Evolutionary conservation across 2,888 invertebrate species (phyloP), one percentile per base, ranked within the genome.

Genomic region (Drosophila bunnanda): DNA sequence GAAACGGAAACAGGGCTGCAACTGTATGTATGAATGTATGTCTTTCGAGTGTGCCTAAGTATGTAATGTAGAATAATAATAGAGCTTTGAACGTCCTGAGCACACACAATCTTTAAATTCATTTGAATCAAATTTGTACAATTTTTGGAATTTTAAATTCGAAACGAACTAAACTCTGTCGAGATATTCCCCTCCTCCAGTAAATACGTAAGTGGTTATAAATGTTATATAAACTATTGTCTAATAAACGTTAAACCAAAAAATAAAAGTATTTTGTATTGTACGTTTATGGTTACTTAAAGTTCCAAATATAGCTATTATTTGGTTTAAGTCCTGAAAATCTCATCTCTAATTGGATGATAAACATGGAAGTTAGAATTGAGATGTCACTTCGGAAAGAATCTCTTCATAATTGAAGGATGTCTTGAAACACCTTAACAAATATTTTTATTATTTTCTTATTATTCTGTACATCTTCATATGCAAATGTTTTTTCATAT

Each of bases 201-300:
- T 67, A 67, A 55, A 48, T 67, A 48, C 28, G 67, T 72, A 66
- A 72, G 72, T 72, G 72, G 72, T 72, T 72, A 72, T 72, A 39
- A 58, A 72, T 72, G 57, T 72, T 65, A 71, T 70, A 73, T 66
- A 65, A 58, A 58, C 73, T 66, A 72, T 58, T 54, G 70, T 70
- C 54, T 60, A 69, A 69, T 70, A 70, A 70, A 70, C 69, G 70
- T 70, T 70, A 70, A 36, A 61, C 48, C n/a, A n/a, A 60, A 56
- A 68, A 48, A 25, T 34, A 12, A 48, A 44, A 3, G 17, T 34
- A 20, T 15, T 25, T n/a, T 28, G 10, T n/a, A 28, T 46, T 9
- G 15, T 43, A 5, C 6, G 10, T 6, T 41, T 17, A 39, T 4
- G 10, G 4, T 10, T 39, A 39, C 17, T 20, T 6, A 10, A 30